These are phyloP conservation scores for Zaprionus taronus DNA, from an alignment of 1,140 invertebrate species.

Conservation along the genomic window DNA sequence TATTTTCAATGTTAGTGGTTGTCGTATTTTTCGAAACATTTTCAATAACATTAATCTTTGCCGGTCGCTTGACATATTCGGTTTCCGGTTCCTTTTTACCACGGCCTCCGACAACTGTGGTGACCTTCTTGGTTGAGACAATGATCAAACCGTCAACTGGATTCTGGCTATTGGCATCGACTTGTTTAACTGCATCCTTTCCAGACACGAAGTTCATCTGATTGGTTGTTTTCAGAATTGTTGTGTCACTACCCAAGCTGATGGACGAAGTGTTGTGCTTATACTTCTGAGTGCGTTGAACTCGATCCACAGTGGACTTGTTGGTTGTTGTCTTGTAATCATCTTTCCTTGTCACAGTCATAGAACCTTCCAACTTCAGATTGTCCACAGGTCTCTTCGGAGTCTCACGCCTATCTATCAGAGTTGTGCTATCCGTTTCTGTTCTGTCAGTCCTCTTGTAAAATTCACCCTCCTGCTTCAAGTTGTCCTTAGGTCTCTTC, in stretches of 20 bases:
- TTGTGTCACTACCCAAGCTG: constrained; percentile 86
- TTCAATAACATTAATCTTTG: constrained; percentile 78
- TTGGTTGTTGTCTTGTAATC: constrained; percentile 62
- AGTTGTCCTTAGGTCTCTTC: constrained; percentile 87
- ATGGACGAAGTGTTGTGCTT: constrained; percentile 88
- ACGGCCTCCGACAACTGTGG: constrained; percentile 79
- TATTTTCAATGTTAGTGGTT: constrained; percentile 74
- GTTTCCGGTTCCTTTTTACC: constrained; percentile 80
- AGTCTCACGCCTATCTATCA: constrained; percentile 85
- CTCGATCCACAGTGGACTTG: constrained; percentile 80
- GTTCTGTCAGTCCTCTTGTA: constrained; percentile 69
- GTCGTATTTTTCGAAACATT: constrained; percentile 75
- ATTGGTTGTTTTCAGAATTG: constrained; percentile 86
- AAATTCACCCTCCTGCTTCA: constrained; percentile 89
- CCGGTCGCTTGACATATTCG: constrained; percentile 75
- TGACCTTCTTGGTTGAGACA: constrained; percentile 85
- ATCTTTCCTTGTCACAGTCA: constrained; percentile 85
- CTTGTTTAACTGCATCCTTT: constrained; percentile 78
- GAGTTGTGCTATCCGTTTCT: constrained; percentile 63
- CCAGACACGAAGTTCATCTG: constrained; percentile 88
- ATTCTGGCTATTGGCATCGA: constrained; percentile 84
- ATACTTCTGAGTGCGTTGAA: constrained; percentile 78
- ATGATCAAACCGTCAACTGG: constrained; percentile 86
- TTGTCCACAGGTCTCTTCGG: constrained; percentile 88
- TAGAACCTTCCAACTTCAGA: constrained; percentile 87